phyloP scores from a whole-genome alignment of 2,797 vertebrate genomes.

The Neosilurus mollespiculum region DNA sequence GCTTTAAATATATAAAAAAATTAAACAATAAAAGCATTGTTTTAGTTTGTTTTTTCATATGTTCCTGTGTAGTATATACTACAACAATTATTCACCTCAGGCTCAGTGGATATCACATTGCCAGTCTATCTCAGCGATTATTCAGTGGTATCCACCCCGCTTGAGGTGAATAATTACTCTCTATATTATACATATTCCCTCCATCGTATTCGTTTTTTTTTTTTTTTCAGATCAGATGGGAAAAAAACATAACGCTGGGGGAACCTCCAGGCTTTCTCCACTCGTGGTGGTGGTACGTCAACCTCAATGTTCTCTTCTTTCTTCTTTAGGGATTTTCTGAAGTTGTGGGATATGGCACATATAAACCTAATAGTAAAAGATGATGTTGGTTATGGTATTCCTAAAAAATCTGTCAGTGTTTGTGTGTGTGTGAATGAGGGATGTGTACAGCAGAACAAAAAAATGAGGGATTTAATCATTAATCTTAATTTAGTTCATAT shows the following conservation, averaged over 20 bases:
- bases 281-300: constrained; percentile 87
- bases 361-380: background rate
- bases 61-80: too few species aligned
- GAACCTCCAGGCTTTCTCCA: constrained; percentile 85
- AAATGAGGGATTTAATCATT: background rate
- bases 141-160: too few species aligned
- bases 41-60: too few species aligned
- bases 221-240: constrained; percentile 81
- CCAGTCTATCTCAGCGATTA: too few species aligned
- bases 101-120: too few species aligned
- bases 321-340: background rate
- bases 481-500: background rate
- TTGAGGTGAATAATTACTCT: too few species aligned
- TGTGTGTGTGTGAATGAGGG: background rate
- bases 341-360: background rate
- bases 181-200: background rate
- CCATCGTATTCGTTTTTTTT: background rate
- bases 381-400: background rate
- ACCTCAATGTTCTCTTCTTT: background rate
- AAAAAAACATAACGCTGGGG: constrained; percentile 85
- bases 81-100: too few species aligned
- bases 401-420: background rate
- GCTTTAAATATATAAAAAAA: too few species aligned
- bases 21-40: too few species aligned
- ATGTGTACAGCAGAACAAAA: background rate